Evolutionary conservation across 2,113 vertebrate genomes (phyloP).

Genomic region (Physeter macrocephalus): DNA sequence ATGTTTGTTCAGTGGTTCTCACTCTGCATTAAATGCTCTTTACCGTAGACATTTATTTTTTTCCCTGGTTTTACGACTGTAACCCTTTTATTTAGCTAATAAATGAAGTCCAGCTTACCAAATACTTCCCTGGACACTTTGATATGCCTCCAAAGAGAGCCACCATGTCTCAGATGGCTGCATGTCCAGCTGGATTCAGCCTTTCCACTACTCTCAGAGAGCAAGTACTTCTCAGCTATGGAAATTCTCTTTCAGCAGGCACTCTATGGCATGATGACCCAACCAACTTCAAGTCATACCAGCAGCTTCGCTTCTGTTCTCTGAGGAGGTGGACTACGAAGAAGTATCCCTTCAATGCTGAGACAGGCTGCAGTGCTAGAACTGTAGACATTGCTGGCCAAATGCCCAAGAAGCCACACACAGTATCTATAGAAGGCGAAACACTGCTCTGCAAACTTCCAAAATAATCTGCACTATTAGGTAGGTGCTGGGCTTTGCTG

Average conservation of each 20-base stretch:
- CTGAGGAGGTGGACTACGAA: neutral
- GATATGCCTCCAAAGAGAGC: neutral
- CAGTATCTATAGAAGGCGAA: neutral
- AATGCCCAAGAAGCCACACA: neutral
- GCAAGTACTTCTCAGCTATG: neutral
- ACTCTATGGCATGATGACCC: fast-evolving
- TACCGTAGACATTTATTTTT: neutral
- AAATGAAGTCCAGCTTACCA: neutral
- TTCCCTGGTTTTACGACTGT: neutral
- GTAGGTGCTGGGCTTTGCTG: neutral
- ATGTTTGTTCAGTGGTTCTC: neutral
- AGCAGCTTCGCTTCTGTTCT: neutral
- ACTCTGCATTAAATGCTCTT: neutral
- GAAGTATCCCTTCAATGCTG: neutral
- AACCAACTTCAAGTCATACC: neutral
- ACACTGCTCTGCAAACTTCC: neutral
- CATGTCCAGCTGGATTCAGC: neutral
- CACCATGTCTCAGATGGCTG: neutral
- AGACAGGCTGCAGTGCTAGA: neutral
- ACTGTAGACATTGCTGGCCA: neutral
- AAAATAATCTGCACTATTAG: neutral
- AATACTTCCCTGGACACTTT: neutral
- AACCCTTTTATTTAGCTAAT: neutral
- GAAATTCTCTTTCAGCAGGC: neutral
- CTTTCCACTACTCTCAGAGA: neutral